Evolutionary conservation across 2,113 vertebrate species (phyloP), one percentile per base, ranked within the genome.

Genomic region (Thryonomys swinderianus): DNA sequence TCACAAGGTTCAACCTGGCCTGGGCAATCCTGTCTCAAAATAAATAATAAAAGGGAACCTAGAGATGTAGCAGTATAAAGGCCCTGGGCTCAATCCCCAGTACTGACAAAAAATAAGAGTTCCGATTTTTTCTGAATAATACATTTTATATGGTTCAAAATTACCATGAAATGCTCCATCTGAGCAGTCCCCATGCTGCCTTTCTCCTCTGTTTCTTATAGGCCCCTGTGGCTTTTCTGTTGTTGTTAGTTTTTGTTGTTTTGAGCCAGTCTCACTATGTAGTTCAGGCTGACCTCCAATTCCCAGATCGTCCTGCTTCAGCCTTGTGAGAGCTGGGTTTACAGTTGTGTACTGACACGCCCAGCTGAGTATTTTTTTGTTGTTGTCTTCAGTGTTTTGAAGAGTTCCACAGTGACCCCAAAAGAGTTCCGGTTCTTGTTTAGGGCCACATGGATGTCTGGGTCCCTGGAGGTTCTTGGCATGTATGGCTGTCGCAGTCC

Each of bases 71-170:
- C 13, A n/a, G n/a, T n/a, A n/a, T n/a, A n/a, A n/a, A n/a, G n/a
- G n/a, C n/a, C n/a, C n/a, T 71, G 67, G n/a, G 20, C 37, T 23
- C 21, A 27, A 42, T 73, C 8, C 69, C 11, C 69, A 42, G 37
- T 25, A 40, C 20, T 4, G 3, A 4, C 21, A 62, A 27, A 62
- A 27, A 62, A 62, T 59, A 25, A 62, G 16, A 9, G 55, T 73
- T 86, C 81, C 30, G 30, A 37, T 48, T 92, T 81, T 90, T 93
- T 90, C 66, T 76, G 81, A 95, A 14, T 92, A 25, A 69, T 27
- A n/a, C 59, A 71, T 83, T n/a, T 94, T 32, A 61, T 14, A 0
- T 8, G 79, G 34, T 48, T 78, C 37, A 64, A 30, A 83, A 76
- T 73, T 82, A 69, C 34, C n/a, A 37, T 62, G 8, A 34, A 51